Evolutionary conservation across 2,888 invertebrate genomes (phyloP), one percentile per base, ranked within the genome.

Genomic region (Apamea sordens): DNA sequence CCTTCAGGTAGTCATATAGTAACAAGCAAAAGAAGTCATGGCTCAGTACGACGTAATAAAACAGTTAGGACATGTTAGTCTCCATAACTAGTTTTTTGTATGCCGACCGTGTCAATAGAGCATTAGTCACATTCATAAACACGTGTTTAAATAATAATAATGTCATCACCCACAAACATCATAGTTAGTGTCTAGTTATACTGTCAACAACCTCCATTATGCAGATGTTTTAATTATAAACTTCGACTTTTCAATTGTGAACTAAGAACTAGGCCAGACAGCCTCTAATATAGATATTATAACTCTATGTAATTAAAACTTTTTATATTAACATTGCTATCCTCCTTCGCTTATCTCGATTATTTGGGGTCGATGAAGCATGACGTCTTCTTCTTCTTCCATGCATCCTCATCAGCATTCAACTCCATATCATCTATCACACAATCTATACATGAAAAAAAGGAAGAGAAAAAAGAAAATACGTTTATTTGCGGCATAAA

Each of bases 101-200:
- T 71, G 28, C 36, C 68, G 6, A 8, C 47, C 65, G 50, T 75
- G 41, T 71, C 75, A 82, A 71, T 53, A 47, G 50, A 32, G 41
- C 15, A 71, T 85, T 81, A 80, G 32, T 81, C 82, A 76, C 36
- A 44, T 36, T 64, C 28, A 61, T 67, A 65, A 67, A 78, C 78
- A 84, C 59, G 41, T 79, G 86, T 76, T 70, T 70, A 76, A 78
- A 86, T 82, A 86, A 82, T 84, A 73, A 76, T 73, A 76, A 32
- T 64, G 50, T 36, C 76, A 76, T 73, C 81, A 81, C 61, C 53
- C 32, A 83, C 61, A 80, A 84, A 65, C 77, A 84, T 81, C 64
- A 72, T 41, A 81, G 70, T 65, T 53, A 69, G 47, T 79, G 28
- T 50, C 56, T 83, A 47, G 64, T 41, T 82, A 56, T 28, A 53